Percentiles rank a stretch among this genome's conserved stretches.
Conservation (phyloP, 2,888 invertebrate species). For the Pandemis cinnamomeana region DNA sequence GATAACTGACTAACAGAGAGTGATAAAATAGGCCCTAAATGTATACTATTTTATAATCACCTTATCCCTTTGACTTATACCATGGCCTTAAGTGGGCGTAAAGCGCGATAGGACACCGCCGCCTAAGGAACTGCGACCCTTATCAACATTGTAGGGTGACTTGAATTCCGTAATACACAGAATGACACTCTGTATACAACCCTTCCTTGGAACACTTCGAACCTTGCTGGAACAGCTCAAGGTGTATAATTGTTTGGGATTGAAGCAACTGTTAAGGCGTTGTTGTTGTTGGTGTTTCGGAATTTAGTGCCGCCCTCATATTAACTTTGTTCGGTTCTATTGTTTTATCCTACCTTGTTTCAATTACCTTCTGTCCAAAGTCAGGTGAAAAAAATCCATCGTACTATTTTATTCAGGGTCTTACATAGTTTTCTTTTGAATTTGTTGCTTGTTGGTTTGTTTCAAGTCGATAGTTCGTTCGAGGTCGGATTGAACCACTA, state of each 20-base stretch:
- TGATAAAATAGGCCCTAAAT: too few species aligned
- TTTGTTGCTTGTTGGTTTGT: conserved; percentile 30
- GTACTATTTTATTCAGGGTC: conserved; percentile 30
- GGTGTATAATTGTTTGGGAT: conserved; percentile 42
- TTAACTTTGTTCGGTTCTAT: conserved; percentile 71
- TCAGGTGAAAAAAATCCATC: conserved; percentile 38
- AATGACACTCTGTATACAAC: conserved; percentile 58
- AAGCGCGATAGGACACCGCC: conserved; percentile 70
- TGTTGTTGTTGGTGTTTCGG: conserved; percentile 48
- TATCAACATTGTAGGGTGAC: conserved; percentile 75
- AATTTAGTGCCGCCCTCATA: conserved; percentile 71
- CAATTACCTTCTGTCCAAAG: conserved; percentile 56
- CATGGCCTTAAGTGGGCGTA: conserved; percentile 61
- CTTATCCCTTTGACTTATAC: conserved; percentile 49
- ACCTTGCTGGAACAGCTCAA: conserved; percentile 43
- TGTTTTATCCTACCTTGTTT: conserved; percentile 73
- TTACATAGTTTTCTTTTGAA: conserved; percentile 28
- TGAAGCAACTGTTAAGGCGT: conserved; percentile 43
- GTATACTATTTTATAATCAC: not conserved
- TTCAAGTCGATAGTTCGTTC: not conserved
- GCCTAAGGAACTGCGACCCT: conserved; percentile 77
- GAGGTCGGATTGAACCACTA: not conserved
- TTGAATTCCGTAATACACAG: conserved; percentile 70
- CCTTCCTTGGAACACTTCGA: conserved; percentile 46
- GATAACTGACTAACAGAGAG: too few species aligned